A percentile compares a stretch with the other conserved stretches of the same genome.
These are phyloP conservation scores for Chlamydotis undulata DNA, from an alignment of 2,113 vertebrate genomes.

Conservation along the genomic window DNA sequence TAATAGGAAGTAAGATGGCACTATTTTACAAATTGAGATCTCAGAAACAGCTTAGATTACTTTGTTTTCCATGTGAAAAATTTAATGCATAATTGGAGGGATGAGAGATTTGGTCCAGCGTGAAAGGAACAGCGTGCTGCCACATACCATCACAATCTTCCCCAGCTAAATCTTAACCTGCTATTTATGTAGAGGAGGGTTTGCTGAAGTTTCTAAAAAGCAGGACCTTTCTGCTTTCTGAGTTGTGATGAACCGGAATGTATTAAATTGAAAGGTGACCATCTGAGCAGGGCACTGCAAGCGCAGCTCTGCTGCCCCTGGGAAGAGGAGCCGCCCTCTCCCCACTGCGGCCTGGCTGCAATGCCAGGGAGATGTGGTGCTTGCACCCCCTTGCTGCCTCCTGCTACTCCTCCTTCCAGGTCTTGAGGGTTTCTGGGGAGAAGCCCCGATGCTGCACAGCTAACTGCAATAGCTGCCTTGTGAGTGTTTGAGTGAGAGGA, in stretches of 20 bases:
- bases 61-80: neutral
- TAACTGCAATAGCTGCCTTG: neutral
- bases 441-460: neutral
- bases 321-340: neutral
- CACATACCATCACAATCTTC: rapidly evolving
- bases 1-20: neutral
- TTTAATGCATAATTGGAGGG: neutral
- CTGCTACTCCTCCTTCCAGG: neutral
- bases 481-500: neutral
- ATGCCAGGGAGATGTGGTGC: rapidly evolving
- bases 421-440: neutral
- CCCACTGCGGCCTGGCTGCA: rapidly evolving
- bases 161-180: neutral
- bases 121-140: neutral
- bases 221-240: neutral
- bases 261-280: neutral
- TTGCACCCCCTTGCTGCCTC: rapidly evolving
- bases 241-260: neutral
- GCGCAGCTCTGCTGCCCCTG: rapidly evolving
- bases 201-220: neutral
- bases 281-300: neutral
- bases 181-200: neutral
- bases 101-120: neutral
- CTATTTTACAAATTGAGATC: neutral
- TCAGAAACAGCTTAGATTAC: neutral